Percentiles rank a stretch among this genome's conserved stretches.
Evolutionary conservation across 2,113 vertebrate genomes (phyloP).

Genomic region (Rafetus swinhoei): DNA sequence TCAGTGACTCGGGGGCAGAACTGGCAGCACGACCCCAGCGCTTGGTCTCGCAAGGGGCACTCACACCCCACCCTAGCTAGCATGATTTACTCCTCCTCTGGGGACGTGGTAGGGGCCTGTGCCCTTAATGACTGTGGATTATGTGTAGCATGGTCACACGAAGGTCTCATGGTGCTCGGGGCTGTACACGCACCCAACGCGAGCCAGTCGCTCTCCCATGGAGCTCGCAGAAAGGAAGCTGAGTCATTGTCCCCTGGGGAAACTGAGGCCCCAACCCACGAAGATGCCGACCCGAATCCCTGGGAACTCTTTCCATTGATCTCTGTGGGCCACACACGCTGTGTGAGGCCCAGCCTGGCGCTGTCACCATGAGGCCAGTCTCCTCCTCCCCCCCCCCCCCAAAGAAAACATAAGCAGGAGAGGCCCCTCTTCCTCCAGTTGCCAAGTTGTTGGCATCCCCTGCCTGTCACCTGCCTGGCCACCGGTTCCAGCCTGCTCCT

Average conservation of each 20-base stretch:
- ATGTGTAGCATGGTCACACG: not conserved
- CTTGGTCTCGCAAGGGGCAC: not conserved
- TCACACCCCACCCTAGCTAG: fast-evolving
- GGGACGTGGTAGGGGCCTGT: not conserved
- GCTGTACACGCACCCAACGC: not conserved
- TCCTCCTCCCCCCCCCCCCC: not conserved
- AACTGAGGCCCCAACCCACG: not conserved
- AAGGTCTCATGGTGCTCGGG: not conserved
- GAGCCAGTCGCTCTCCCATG: not conserved
- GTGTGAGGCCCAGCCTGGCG: not conserved
- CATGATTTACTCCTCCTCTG: not conserved
- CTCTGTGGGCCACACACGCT: not conserved
- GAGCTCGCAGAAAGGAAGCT: not conserved
- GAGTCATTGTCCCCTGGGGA: not conserved
- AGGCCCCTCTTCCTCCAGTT: not conserved
- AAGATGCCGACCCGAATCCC: not conserved
- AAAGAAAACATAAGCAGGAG: not conserved
- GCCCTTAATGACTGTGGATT: too few relatives aligned
- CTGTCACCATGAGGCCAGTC: not conserved
- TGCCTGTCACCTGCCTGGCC: not conserved
- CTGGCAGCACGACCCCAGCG: not conserved
- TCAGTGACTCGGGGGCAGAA: not conserved
- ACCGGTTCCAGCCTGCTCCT: too few relatives aligned
- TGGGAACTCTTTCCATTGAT: not conserved
- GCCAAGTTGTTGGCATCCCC: not conserved